Percentiles rank a stretch among this genome's conserved stretches.
These are phyloP conservation scores for Serripes groenlandicus DNA, from an alignment of 2,888 invertebrate genomes.

Conservation along the genomic window DNA sequence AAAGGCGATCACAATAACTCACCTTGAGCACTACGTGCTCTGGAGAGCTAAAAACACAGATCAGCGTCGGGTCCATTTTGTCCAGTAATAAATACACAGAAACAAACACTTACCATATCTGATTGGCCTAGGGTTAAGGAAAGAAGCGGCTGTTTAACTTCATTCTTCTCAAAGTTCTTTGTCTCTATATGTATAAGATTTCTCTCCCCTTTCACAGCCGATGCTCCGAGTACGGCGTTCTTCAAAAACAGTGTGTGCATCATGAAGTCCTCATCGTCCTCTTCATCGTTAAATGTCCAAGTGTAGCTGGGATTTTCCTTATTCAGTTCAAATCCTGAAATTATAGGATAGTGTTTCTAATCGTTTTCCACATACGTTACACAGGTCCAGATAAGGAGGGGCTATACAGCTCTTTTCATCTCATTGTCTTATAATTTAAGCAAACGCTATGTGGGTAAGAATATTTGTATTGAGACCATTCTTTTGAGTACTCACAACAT, in stretches of 20 bases:
- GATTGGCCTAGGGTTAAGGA: slow-evolving; percentile 77
- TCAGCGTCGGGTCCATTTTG: no score
- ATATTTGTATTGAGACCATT: no score
- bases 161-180: slow-evolving; percentile 74
- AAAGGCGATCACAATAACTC: no score
- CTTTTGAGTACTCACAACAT: no score
- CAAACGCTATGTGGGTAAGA: no score
- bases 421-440: neutral
- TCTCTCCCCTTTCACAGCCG: slow-evolving; percentile 76
- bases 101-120: slow-evolving; percentile 77
- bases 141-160: slow-evolving; percentile 75
- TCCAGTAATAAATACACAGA: no score
- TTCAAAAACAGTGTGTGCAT: slow-evolving; percentile 80
- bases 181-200: slow-evolving; percentile 81
- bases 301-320: slow-evolving; percentile 75
- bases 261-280: slow-evolving; percentile 76
- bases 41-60: no score
- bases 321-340: slow-evolving; percentile 76
- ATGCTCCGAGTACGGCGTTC: slow-evolving; percentile 77
- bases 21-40: no score
- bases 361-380: neutral
- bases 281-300: slow-evolving; percentile 75
- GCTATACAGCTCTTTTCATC: neutral
- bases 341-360: neutral
- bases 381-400: neutral